Evolutionary conservation across 2,797 vertebrate species (phyloP), one percentile per base, ranked within the genome.

Genomic region (Platyrinchus mystaceus): DNA sequence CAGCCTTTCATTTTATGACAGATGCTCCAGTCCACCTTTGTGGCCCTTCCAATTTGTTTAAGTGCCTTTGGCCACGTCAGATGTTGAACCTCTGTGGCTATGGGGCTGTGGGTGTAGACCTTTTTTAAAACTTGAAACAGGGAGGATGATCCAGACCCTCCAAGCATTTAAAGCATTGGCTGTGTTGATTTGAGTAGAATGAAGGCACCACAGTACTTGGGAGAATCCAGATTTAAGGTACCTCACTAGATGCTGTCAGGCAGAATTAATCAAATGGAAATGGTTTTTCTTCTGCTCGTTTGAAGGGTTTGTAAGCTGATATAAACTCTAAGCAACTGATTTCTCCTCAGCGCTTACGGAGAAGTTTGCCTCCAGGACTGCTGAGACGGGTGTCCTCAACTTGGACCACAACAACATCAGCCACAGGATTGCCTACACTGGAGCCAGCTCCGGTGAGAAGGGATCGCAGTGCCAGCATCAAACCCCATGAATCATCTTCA

Each of bases 391-490:
- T 99, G 90, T 99, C 99, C 5, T 99, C 99, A 41, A 99, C 99
- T 2, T 99, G 99, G 99, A 99, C 99, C 56, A 99, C 99, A 46
- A 99, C 99, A 94, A 99, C 99, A 34, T 99, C 99, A 4, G 99
- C 99, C 92, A 99, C 99, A 14, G 99, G 99, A 46, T 95, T 99
- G 32, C 99, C 99, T 67, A 99, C 99, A 19, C 97, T 99, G 70
- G 99, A 99, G 95, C 99, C 99, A 1, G 99, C 99, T 18, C 99
- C 99, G 0, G 99, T 99, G 11, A 97, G 99, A 69, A 98, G 99
- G 85, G 99, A 99, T 95, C 99, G 99, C 69, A 99, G 99, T n/a
- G 98, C 98, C 96, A 99, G 99, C 98, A 98, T 99, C 97, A 99
- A 99, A 96, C 98, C 98, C 10, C 98, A 99, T 3, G 99, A 99